Conservation (phyloP, 2,113 vertebrate genomes). For the Tupaia chinensis region DNA sequence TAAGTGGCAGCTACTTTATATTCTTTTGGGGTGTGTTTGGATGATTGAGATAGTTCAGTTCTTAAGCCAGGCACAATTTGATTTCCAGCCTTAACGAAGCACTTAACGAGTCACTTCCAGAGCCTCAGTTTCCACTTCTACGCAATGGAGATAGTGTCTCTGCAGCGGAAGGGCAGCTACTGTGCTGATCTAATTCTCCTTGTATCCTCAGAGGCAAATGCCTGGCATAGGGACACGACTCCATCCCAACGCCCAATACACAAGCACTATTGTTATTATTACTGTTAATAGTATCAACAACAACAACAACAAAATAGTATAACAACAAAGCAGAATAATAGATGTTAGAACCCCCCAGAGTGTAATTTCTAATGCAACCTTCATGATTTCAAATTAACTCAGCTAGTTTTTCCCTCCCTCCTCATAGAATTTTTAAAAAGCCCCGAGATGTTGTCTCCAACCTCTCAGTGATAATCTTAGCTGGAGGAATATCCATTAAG, state of each 20-base stretch:
- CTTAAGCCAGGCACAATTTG: background rate
- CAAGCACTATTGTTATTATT: background rate
- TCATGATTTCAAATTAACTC: conserved; percentile 48
- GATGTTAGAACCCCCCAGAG: background rate
- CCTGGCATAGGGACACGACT: background rate
- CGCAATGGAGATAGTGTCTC: background rate
- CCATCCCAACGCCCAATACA: background rate
- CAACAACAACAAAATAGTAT: background rate
- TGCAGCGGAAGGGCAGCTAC: background rate
- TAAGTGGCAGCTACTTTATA: background rate
- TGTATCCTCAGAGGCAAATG: background rate
- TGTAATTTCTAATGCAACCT: conserved; percentile 28
- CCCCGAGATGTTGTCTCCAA: background rate
- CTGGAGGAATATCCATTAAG: conserved; percentile 42
- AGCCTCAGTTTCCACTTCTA: conserved; percentile 1
- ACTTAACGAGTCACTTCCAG: background rate
- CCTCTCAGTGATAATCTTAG: conserved; percentile 24
- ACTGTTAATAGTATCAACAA: conserved; percentile 15
- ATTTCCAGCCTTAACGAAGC: conserved; percentile 20
- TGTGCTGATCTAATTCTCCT: background rate
- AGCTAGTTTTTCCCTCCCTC: background rate
- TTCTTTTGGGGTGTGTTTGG: background rate
- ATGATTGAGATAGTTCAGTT: background rate
- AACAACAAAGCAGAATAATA: background rate
- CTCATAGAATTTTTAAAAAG: conserved; percentile 33